Evolutionary conservation across 2,888 invertebrate species (phyloP), one percentile per base, ranked within the genome.

Genomic region (Nysson spinosus): DNA sequence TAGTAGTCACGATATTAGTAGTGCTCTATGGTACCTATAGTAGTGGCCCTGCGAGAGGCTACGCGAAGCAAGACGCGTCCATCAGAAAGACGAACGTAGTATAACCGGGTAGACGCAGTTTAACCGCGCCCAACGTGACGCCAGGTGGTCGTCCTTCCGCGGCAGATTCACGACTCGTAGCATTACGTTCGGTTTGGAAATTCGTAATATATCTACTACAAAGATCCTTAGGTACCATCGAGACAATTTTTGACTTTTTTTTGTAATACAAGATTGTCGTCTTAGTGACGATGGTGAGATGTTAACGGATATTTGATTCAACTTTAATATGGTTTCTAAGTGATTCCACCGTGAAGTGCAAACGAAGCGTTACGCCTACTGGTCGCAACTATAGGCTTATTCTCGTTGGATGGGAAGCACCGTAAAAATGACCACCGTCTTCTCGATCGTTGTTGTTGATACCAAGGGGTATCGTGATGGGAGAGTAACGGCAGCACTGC

Each of bases 121-220:
- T 76, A 85, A 85, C 85, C 85, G 85, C 85, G 82, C 85, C 85
- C 85, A 83, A 78, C 78, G 80, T 75, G 75, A 79, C 75, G 80
- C 77, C 77, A 82, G 82, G 79, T 78, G 78, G 70, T 63, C 57
- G 43, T 50, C 44, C 19, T 4, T 30, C 17, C 17, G 46, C 61
- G 32, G 40, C 44, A 37, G 30, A 22, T 19, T 39, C 44, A 55
- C 40, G 20, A 37, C 6, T 14, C 5, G 2, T 7, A 19, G 14
- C 11, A 24, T 12, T 32, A 28, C 34, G 28, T 16, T 28, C 11
- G 14, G 46, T 32, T 28, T 7, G 4, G 9, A 39, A n/a, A n/a
- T n/a, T n/a, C n/a, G n/a, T n/a, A n/a, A n/a, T n/a, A n/a, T n/a
- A n/a, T n/a, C n/a, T n/a, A n/a, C n/a, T n/a, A n/a, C n/a, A n/a